These are phyloP conservation scores for Macaria notata DNA, from an alignment of 2,888 invertebrate genomes.

Conservation along the genomic window DNA sequence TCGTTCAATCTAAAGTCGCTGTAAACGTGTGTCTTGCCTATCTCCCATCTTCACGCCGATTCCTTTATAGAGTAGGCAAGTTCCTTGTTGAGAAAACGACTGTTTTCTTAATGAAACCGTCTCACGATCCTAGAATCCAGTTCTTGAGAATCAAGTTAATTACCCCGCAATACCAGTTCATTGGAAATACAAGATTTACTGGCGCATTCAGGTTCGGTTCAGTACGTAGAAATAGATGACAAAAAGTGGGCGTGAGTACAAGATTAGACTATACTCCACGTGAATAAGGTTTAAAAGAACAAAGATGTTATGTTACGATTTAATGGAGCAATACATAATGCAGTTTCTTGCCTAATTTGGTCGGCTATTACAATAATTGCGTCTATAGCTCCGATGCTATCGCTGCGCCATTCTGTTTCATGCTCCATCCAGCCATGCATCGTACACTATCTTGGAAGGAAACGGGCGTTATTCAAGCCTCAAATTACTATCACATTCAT, in stretches of 20 bases:
- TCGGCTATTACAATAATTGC: conserved; percentile 17
- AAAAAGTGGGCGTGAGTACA: not conserved
- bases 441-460: conserved; percentile 1
- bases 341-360: conserved; percentile 17
- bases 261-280: conserved; percentile 1
- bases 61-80: conserved; percentile 6
- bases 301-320: conserved; percentile 1
- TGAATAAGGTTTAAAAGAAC: conserved; percentile 1
- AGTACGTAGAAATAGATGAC: not conserved
- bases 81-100: conserved; percentile 1
- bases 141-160: conserved; percentile 10
- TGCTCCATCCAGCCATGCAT: not conserved
- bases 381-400: conserved; percentile 10
- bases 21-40: conserved; percentile 1
- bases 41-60: conserved; percentile 12
- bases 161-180: conserved; percentile 7
- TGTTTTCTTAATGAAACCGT: conserved; percentile 10
- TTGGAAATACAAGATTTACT: conserved; percentile 7
- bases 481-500: not conserved
- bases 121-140: conserved; percentile 16
- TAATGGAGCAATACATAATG: conserved; percentile 13
- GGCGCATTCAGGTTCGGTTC: conserved; percentile 12
- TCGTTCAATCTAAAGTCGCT: not conserved
- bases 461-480: not conserved
- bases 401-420: conserved; percentile 6